Evolutionary conservation across 1,140 invertebrate genomes (phyloP), one percentile per base, ranked within the genome.

Genomic region (Drosophila guanche): DNA sequence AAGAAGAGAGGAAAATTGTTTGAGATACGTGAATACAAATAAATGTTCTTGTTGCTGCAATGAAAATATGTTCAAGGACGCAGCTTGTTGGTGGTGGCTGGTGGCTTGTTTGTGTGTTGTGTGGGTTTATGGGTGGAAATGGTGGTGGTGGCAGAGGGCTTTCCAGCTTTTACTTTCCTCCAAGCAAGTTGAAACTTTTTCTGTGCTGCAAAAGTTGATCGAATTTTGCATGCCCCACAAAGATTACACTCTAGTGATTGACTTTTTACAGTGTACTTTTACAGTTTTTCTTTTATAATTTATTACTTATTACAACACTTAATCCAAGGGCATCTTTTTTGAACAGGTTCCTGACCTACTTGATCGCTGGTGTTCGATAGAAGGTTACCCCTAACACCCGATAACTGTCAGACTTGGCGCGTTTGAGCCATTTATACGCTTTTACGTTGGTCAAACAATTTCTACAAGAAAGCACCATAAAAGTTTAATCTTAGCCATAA

Each of bases 121-220:
- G 27, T 50, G 25, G 46, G 16, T 10, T 1, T 2, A 1, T 16
- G 25, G 25, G n/a, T 54, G 43, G 25, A 1, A 20, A 20, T 29
- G 23, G 7, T 25, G 14, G 25, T 22, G 7, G 6, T 16, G 59
- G 12, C 33, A 37, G 59, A 23, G 12, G 33, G 42, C 52, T 66
- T 46, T 40, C 25, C 29, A 42, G 50, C 65, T 68, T 67, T 67
- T 43, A 68, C 65, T 68, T 68, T 68, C 62, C 50, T 25, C 7
- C 54, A 68, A 37, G 33, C 33, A 37, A 12, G 33, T 37, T 10
- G 62, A 67, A 68, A 67, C 42, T 68, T 68, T 68, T 55, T n/a
- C 43, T 16, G 22, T 25, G 29, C 10, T 12, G 33, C 10, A 12
- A 27, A 27, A 37, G 33, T 37, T 37, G 10, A 37, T 37, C 55